Conservation (phyloP, 2,113 vertebrate species). For the Polypterus bichir region DNA sequence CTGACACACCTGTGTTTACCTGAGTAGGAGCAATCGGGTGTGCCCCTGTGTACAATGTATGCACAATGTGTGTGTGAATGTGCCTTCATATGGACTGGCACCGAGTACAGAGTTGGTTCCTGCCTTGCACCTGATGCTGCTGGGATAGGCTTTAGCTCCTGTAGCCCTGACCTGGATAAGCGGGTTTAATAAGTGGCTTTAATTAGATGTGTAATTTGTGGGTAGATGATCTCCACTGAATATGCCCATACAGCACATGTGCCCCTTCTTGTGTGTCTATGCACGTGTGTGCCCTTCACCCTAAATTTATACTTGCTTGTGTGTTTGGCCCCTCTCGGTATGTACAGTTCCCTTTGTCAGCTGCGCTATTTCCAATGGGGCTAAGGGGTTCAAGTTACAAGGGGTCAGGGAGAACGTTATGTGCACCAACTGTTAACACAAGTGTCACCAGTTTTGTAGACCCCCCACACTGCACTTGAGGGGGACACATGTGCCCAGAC, state of each 20-base stretch:
- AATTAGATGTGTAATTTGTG: not conserved
- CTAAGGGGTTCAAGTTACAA: too few species aligned
- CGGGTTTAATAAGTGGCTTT: not conserved
- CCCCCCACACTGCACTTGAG: too few species aligned
- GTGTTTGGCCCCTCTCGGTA: too few species aligned
- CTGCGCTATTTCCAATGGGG: too few species aligned
- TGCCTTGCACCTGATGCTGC: not conserved
- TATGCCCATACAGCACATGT: not conserved
- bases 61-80: not conserved
- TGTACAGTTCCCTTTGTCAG: too few species aligned
- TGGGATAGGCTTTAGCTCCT: not conserved
- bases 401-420: too few species aligned
- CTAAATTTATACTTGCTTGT: too few species aligned
- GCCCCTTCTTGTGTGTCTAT: too few species aligned
- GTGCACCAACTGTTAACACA: too few species aligned
- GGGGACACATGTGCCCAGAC: too few species aligned
- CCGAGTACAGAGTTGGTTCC: not conserved
- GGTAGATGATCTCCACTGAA: not conserved
- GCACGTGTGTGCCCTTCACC: too few species aligned
- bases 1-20: not conserved
- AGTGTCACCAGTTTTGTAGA: too few species aligned
- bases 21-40: not conserved
- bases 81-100: not conserved
- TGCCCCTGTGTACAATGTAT: not conserved
- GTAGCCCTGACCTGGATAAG: not conserved